phyloP scores from a whole-genome alignment of 2,797 vertebrate genomes.

The Thalassophryne amazonica region DNA sequence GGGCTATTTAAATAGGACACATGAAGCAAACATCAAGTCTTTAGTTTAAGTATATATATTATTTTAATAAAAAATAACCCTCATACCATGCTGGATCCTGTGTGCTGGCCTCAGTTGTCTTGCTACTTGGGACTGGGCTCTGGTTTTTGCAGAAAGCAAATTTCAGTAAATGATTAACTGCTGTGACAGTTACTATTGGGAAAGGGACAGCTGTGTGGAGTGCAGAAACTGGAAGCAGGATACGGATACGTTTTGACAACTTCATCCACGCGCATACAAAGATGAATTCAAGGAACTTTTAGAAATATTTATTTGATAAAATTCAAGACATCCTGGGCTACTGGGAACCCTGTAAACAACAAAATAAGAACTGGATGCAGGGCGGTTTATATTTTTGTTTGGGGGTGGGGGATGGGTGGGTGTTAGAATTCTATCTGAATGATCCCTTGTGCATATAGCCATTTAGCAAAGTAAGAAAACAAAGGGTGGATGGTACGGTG shows the following conservation, averaged over 20 bases:
- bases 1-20: conserved; percentile 31
- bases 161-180: conserved; percentile 35
- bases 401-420: too few relatives aligned
- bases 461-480: conserved; percentile 83
- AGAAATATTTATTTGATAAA: conserved; percentile 75
- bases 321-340: conserved; percentile 78
- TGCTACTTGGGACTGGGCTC: conserved; percentile 26
- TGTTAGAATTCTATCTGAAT: conserved; percentile 79
- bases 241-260: too few relatives aligned
- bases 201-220: conserved; percentile 26
- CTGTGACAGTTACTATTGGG: conserved; percentile 31
- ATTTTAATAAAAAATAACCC: neutral
- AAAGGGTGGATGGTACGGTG: conserved; percentile 31
- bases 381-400: conserved; percentile 71
- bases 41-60: neutral
- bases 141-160: conserved; percentile 38
- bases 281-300: conserved; percentile 61
- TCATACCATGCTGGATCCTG: conserved; percentile 8
- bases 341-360: conserved; percentile 74
- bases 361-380: conserved; percentile 63
- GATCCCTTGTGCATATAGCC: conserved; percentile 89
- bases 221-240: conserved; percentile 29
- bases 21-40: conserved; percentile 19
- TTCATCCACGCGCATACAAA: conserved; percentile 41
- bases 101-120: conserved; percentile 4